Conservation (phyloP, 1,140 invertebrate species). For the Saccostrea cuccullata region DNA sequence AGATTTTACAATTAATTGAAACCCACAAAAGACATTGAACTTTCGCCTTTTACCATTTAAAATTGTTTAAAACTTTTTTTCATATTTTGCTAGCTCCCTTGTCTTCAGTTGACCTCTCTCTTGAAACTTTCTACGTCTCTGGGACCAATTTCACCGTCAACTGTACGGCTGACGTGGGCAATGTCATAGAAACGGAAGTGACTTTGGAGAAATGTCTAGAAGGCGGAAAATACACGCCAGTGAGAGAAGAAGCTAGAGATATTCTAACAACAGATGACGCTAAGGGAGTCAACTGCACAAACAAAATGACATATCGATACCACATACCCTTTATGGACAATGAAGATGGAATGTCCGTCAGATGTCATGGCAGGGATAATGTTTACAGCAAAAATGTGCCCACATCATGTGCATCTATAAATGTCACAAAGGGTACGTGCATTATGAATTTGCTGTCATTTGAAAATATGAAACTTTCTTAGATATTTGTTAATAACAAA, state of each 20-base stretch:
- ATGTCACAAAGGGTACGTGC: neutral
- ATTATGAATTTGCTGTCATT: neutral
- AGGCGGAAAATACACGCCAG: neutral
- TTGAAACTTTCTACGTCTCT: neutral
- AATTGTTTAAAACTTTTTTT: too few species aligned
- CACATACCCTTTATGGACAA: neutral
- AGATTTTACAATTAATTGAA: too few species aligned
- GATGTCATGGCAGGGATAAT: neutral
- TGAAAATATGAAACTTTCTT: neutral
- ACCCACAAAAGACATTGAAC: too few species aligned
- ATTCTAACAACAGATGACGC: neutral
- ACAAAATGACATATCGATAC: neutral
- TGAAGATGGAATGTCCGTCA: neutral
- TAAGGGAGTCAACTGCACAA: neutral
- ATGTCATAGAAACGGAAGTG: neutral
- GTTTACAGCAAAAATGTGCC: neutral
- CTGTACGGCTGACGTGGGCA: neutral
- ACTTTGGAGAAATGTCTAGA: neutral
- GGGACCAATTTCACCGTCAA: neutral
- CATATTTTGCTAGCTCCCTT: too few species aligned
- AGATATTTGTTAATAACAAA: too few species aligned
- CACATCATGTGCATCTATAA: neutral
- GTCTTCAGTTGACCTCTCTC: neutral
- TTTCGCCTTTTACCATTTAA: too few species aligned
- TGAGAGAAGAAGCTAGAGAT: neutral